These are phyloP conservation scores for Sebastes wilsoni DNA, from an alignment of 2,797 vertebrate species.

Conservation along the genomic window DNA sequence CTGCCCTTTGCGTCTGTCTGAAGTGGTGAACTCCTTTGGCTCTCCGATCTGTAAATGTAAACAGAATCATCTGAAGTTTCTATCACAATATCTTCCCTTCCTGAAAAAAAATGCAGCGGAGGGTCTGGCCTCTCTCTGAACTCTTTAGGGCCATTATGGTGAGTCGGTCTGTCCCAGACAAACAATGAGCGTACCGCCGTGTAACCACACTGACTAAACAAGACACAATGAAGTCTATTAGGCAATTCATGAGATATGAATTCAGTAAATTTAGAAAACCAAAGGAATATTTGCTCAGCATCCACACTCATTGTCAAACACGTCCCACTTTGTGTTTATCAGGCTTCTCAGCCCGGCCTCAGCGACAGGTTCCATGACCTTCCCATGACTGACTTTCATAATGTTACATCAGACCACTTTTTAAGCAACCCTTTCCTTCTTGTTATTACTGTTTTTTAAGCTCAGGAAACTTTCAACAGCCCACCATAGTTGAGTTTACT, in stretches of 20 bases:
- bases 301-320: constrained; percentile 4
- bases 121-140: constrained; percentile 41
- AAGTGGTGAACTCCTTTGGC: constrained; percentile 89
- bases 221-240: not conserved
- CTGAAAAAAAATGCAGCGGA: not conserved
- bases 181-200: constrained; percentile 2
- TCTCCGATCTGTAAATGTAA: constrained; percentile 87
- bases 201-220: constrained; percentile 11
- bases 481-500: not conserved
- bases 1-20: constrained; percentile 92
- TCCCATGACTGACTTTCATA: constrained; percentile 5
- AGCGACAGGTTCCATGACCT: not conserved
- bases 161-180: constrained; percentile 2
- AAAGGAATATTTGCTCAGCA: constrained; percentile 8
- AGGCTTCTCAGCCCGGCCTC: not conserved
- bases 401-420: not conserved
- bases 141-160: constrained; percentile 24
- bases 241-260: constrained; percentile 13
- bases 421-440: not conserved
- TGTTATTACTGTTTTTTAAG: too few species aligned
- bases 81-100: constrained; percentile 15
- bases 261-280: not conserved
- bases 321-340: not conserved
- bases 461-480: too few species aligned
- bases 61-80: constrained; percentile 38